Evolutionary conservation across 2,797 vertebrate genomes (phyloP), one percentile per base, ranked within the genome.

Genomic region (Clangula hyemalis): DNA sequence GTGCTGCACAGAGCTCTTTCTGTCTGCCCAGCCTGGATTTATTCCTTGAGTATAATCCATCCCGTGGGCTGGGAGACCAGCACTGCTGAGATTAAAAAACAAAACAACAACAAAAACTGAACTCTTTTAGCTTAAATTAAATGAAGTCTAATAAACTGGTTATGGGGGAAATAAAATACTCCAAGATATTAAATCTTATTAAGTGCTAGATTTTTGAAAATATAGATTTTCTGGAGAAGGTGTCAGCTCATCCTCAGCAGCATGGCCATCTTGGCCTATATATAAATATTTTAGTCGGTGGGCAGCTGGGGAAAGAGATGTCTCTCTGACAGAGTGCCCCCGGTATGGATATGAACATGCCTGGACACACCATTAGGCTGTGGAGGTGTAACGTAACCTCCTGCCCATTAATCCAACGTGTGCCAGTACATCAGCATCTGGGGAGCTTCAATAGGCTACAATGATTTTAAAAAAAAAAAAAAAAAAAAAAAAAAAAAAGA

Each of bases 221-320:
- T 16, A 1, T 3, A 13, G 5, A 4, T 85, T 89, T 93, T 91
- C 32, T 39, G 1, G 17, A 64, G 17, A 25, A 72, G 32, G 10
- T 27, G 1, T 62, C 56, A n/a, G 21, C 34, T 82, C 10, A 22
- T 51, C 32, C 56, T 82, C 56, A 89, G 47, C 36, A 90, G 11
- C n/a, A 13, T 38, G 66, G 22, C 34, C 32, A 9, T 56, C 61
- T 73, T 82, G 61, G 15, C 19, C n/a, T 34, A 3, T 53, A 11
- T 12, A 39, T 11, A 14, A 6, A 56, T 66, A 56, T 66, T 70
- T 20, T 27, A 38, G 38, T n/a, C 0, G 0, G 25, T 19, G 10
- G 15, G 8, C 21, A 30, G 21, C 0, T 65, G 45, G 0, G 4
- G 28, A 13, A 30, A 30, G 68, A 85, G 34, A 7, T 30, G 25